Evolutionary conservation across 2,113 vertebrate species (phyloP), one percentile per base, ranked within the genome.

Genomic region (Crotalus tigris): DNA sequence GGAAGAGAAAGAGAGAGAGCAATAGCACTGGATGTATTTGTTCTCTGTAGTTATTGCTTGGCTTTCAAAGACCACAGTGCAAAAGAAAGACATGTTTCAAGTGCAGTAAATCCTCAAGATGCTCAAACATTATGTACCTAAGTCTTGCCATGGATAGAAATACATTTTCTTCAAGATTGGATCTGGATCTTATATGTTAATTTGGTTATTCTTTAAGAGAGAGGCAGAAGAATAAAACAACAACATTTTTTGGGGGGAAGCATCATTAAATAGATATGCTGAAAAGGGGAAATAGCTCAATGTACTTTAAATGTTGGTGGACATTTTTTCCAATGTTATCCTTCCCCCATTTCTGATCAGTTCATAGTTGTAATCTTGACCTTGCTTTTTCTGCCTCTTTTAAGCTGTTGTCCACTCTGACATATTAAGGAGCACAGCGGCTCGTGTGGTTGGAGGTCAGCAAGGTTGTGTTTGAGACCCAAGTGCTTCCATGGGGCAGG

Each of bases 51-150:
- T 26, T 10, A 61, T 87, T 85, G 81, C 0, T 39, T 0, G 0
- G 8, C 6, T 0, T 0, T 0, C 44, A 90, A 39, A 85, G 29
- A 15, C 49, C 90, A 7, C 10, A 0, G 92, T 0, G 11, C 39
- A 39, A 85, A 39, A 3, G 2, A 90, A 8, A 85, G 55, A 21
- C 0, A 2, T 0, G 2, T 5, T 39, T 17, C 51, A 19, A 57
- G 3, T 85, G 13, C 85, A 87, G 55, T 13, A 10, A 75, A 90
- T 94, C 59, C 89, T 92, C 55, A 0, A 2, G 8, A 3, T 1
- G 19, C 39, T 19, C 17, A 0, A 89, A 92, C n/a, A 19, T 54
- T 93, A 61, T 6, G 0, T 39, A 90, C 2, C 51, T 3, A 0
- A 17, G 7, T 9, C 44, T 23, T 88, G 6, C 2, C n/a, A 15